Percentiles rank a stretch among this genome's conserved stretches.
phyloP scores from a whole-genome alignment of 2,888 invertebrate genomes.

The Cylindroiulus punctatus region DNA sequence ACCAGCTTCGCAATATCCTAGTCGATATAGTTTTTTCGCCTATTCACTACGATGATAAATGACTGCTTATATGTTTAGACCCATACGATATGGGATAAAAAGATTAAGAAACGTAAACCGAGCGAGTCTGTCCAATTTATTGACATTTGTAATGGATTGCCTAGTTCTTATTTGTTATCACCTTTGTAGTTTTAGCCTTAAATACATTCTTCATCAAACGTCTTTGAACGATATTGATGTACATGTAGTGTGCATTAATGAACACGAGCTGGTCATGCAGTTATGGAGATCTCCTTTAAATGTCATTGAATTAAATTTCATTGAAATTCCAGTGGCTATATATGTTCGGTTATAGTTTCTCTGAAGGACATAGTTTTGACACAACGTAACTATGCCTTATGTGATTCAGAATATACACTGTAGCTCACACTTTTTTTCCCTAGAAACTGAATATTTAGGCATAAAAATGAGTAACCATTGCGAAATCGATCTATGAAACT shows the following conservation, averaged over 20 bases:
- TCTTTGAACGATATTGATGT: background rate
- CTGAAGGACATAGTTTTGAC: too few species aligned
- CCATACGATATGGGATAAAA: slow-evolving; percentile 21
- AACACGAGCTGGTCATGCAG: background rate
- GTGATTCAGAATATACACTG: too few species aligned
- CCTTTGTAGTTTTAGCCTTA: background rate
- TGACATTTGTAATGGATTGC: slow-evolving; percentile 41
- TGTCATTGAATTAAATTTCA: too few species aligned
- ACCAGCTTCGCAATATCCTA: background rate
- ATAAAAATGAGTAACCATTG: too few species aligned
- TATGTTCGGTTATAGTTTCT: too few species aligned
- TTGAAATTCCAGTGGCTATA: too few species aligned
- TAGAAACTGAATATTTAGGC: too few species aligned
- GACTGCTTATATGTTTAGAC: background rate
- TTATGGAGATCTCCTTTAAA: background rate
- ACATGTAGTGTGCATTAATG: too few species aligned
- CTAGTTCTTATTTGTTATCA: background rate
- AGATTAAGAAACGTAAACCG: slow-evolving; percentile 11
- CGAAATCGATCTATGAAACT: too few species aligned
- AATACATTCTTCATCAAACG: background rate
- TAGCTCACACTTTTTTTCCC: too few species aligned
- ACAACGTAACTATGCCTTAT: too few species aligned
- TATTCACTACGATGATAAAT: slow-evolving; percentile 8
- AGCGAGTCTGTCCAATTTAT: slow-evolving; percentile 8
- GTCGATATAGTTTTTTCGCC: background rate